Conservation (phyloP, 1,140 invertebrate genomes). For the Neodiprion virginianus region DNA sequence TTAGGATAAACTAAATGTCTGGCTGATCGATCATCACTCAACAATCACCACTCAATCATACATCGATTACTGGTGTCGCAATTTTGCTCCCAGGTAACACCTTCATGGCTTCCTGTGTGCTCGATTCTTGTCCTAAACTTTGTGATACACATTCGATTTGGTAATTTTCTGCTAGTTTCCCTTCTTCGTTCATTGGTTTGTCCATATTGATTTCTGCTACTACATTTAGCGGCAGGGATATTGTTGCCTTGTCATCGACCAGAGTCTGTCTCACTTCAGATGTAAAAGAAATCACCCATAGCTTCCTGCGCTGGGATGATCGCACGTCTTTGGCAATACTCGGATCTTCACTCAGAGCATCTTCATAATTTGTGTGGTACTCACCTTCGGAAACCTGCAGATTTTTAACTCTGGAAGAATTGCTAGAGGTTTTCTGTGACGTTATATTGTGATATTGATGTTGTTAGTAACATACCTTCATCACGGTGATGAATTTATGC, state of each 20-base stretch:
- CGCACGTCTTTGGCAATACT: slow-evolving; percentile 30
- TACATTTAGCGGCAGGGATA: slow-evolving; percentile 34
- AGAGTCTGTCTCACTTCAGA: slow-evolving; percentile 49
- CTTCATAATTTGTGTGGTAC: slow-evolving; percentile 38
- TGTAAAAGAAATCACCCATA: slow-evolving; percentile 45
- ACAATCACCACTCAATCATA: background rate
- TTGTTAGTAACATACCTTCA: background rate
- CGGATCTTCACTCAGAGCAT: slow-evolving; percentile 33
- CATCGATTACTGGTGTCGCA: background rate
- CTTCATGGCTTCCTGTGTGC: too few species aligned
- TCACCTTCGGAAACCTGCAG: slow-evolving; percentile 35
- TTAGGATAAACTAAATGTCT: too few species aligned
- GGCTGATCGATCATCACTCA: background rate
- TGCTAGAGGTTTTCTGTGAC: background rate
- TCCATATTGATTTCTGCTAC: slow-evolving; percentile 18
- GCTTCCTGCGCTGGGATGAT: slow-evolving; percentile 41
- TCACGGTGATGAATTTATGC: background rate
- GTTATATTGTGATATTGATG: slow-evolving; percentile 1
- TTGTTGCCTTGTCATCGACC: slow-evolving; percentile 44
- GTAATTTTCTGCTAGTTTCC: too few species aligned
- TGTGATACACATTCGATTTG: too few species aligned
- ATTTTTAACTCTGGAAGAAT: slow-evolving; percentile 26
- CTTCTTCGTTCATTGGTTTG: background rate
- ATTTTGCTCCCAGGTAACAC: background rate
- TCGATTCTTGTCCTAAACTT: too few species aligned